These are phyloP conservation scores for Stictonetta naevosa DNA, from an alignment of 2,113 vertebrate species.

Conservation along the genomic window DNA sequence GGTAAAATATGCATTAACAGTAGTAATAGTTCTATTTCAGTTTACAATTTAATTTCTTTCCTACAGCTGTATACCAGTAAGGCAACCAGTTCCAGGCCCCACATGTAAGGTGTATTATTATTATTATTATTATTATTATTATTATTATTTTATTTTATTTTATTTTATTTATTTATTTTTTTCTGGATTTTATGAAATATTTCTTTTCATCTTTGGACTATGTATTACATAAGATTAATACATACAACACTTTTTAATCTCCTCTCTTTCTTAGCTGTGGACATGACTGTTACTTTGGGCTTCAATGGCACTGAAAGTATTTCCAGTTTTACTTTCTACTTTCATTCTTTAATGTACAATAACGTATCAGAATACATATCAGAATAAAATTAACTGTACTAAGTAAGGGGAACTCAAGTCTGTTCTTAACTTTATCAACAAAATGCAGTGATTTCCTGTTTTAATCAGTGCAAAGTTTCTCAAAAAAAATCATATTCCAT, in stretches of 20 bases:
- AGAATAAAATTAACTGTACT: not conserved
- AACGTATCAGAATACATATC: not conserved
- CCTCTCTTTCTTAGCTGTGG: not conserved
- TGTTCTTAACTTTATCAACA: not conserved
- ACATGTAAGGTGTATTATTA: too few species aligned
- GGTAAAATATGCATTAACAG: not conserved
- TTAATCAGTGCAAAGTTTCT: not conserved
- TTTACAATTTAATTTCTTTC: not conserved
- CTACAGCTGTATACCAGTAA: not conserved
- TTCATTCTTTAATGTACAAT: not conserved
- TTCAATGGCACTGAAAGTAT: not conserved
- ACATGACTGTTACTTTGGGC: not conserved
- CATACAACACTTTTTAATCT: not conserved
- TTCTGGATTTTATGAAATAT: slow-evolving; percentile 40
- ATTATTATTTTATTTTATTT: too few species aligned
- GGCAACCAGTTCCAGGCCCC: slow-evolving; percentile 7
- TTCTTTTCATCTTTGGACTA: slow-evolving; percentile 58
- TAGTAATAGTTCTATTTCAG: not conserved
- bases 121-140: too few species aligned
- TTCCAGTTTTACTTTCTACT: not conserved
- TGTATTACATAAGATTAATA: slow-evolving; percentile 42
- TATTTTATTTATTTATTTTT: not conserved
- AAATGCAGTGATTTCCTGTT: not conserved
- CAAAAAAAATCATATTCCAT: not conserved
- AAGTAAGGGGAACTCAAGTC: not conserved